Base-by-base conservation (phyloP, 2,888 invertebrate species). In the Hybos culiciformis region DNA sequence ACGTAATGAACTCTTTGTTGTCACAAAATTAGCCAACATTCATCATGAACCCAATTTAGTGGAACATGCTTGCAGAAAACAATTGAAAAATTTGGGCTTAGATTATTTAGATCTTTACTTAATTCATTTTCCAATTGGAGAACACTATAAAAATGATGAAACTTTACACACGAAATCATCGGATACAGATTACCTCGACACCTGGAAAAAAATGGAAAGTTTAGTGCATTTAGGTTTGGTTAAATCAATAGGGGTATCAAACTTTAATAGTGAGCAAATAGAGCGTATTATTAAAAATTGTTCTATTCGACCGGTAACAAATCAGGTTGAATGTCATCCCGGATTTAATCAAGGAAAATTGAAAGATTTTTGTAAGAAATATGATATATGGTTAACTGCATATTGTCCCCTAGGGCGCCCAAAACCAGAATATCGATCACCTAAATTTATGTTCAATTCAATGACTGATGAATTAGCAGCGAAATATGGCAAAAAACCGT, bases 71-170 rank as follows among this genome's bases (percentile, higher is more conserved):
- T 71, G 83, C 49, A 72, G 73, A 36, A 66, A 70, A 37, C 78
- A 83, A 1, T 60, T 88, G 7, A 57, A 66, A 0, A 69, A 74
- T 43, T 69, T 88, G 47, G 76, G 76, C 0, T 59, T 87, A 5
- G 72, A 77, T 0, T 87, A 87, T 57, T 67, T 90, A 41, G 88
- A 90, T 56, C 68, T 87, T 0, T 88, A 80, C 54, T 65, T 88
- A 11, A 80, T 90, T 48, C 88, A 90, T 56, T 86, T 82, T 72
- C 90, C 88, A 0, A 73, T 84, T 59, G 83, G 78, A 0, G 83
- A 78, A 51, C 68, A 53, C 5, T 55, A 58, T 23, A 39, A 52
- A 9, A 55, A 81, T 76, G 62, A 70, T 17, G 53, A 14, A 12
- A 51, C 2, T n/a, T n/a, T n/a, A n/a, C n/a, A n/a, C n/a, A n/a